Base-by-base conservation (phyloP, 2,797 vertebrate species). In the Sternarchorhynchus goeldii region DNA sequence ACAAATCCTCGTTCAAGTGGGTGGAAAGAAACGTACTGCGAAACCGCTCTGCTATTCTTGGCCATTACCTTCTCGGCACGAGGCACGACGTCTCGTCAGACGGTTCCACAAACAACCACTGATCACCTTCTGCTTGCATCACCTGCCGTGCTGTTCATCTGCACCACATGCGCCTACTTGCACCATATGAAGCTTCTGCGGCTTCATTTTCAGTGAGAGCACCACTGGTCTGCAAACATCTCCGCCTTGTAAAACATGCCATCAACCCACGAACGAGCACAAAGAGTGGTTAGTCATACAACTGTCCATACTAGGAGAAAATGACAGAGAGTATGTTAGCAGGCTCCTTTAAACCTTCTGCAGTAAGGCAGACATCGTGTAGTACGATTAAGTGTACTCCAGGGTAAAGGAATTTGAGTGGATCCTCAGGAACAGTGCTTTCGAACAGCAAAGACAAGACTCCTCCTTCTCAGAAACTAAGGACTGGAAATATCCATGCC, bases 201-300 rank as follows among this genome's bases (percentile, higher is more conserved):
- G 39, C 39, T 41, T 41, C 39, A 41, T 50, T 10, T 20, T 10
- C 25, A 50, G 34, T 53, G 7, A 34, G 53, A 71, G 8, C 68
- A n/a, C 53, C n/a, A 4, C 6, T 41, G 31, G 45, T 29, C 45
- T 55, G 20, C 21, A 55, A 45, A 39, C 32, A 20, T 32, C 7
- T n/a, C 59, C 63, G 31, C 39, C 60, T 53, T 25, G 25, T 6
- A 32, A 32, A 53, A 39, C 31, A 64, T 4, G 73, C n/a, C 62
- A 45, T 17, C 20, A 8, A 34, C 39, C 67, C 32, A 20, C 41
- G 14, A 25, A 72, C 17, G 25, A 71, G 31, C 16, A 45, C 32
- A 77, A 10, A 64, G 21, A 7, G 55, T 21, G 59, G 39, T 71
- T 72, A 78, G 59, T 78, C 31, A 72, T 16, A 64, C 20, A n/a